Base-by-base conservation (phyloP, 2,113 vertebrate species). In the Typhlomys cinereus region DNA sequence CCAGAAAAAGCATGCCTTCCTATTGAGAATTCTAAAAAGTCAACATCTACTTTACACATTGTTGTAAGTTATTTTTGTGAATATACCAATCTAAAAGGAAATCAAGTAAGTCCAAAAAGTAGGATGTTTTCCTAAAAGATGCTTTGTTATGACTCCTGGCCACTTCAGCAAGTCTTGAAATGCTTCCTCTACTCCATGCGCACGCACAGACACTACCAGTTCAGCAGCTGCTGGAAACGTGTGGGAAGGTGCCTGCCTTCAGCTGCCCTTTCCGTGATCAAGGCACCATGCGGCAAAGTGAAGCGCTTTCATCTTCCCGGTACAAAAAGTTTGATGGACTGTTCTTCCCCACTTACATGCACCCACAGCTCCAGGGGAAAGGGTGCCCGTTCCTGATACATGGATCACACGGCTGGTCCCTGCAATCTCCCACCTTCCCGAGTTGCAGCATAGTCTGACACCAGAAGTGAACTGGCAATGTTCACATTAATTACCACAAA, bases 1-100 rank as follows among this genome's bases (percentile, higher is more conserved):
- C 25, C 46, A 73, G 34, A 92, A 85, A 69, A 75, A 89, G 15
- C 17, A 11, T 2, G 39, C 46, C 83, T 90, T 92, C 61, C 57
- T 48, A 78, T 7, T 62, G 2, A 29, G 31, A 50, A 6, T 39
- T 48, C 69, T 89, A 12, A 67, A 82, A 86, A 80, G 75, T 61
- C 61, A 36, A 48, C 5, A 75, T 41, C 57, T 75, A 67, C 23
- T 92, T 66, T 75, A 21, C 6, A 78, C 18, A 39, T 25, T 61
- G 52, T 31, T 90, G 4, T 69, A 88, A 90, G 50, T 94, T 95
- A 59, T 9, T 73, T 41, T 46, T 88, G 79, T 80, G n/a, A 80
- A 46, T 31, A 62, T 5, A 57, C 44, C 36, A 61, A 67, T 15
- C 21, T 44, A 90, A 91, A 85, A 36, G 57, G 41, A 66, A 88